Conservation (phyloP, 2,113 vertebrate genomes). For the Phoxinus phoxinus region DNA sequence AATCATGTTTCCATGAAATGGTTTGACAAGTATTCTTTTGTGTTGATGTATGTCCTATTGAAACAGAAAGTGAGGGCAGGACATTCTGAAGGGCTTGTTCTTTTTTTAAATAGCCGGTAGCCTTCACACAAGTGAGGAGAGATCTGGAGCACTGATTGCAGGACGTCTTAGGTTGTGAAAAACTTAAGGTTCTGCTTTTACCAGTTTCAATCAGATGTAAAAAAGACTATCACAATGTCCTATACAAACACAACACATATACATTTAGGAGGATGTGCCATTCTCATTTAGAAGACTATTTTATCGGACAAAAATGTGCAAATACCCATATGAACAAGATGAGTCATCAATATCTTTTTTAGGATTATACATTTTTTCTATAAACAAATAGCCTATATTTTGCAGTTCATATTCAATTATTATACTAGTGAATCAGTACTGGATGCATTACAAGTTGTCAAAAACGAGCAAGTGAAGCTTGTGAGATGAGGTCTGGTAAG, state of each 20-base stretch:
- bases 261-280: neutral
- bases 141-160: slow-evolving; percentile 5
- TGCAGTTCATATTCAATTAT: neutral
- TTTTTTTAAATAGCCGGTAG: slow-evolving; percentile 11
- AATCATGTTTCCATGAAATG: neutral
- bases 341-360: neutral
- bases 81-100: neutral
- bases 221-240: neutral
- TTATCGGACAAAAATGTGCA: neutral
- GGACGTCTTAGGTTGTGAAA: neutral
- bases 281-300: neutral
- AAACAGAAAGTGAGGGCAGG: neutral
- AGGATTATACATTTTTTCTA: neutral
- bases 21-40: neutral
- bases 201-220: neutral
- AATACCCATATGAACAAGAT: neutral
- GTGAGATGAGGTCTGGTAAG: neutral
- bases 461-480: neutral
- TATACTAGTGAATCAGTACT: neutral
- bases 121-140: neutral
- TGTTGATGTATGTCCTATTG: neutral
- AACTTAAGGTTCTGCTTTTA: neutral
- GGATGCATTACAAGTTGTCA: neutral
- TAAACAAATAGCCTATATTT: neutral
- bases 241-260: too few relatives aligned